Evolutionary conservation across 30 jellyfish, hydroid and myxozoan genomes (phyloP), one percentile per base, ranked within the genome.

Genomic region (Catostylus mosaicus): DNA sequence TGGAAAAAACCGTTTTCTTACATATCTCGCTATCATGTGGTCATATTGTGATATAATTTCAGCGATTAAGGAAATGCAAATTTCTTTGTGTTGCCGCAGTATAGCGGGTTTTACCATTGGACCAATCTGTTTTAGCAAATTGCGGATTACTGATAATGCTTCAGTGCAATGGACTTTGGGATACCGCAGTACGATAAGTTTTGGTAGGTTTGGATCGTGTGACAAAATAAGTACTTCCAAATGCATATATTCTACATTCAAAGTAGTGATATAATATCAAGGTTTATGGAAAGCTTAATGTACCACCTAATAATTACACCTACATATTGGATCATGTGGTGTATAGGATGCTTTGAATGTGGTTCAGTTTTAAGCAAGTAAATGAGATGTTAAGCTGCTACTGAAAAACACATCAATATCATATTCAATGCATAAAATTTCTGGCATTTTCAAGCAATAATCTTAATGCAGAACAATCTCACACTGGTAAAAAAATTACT

Each of bases 221-320:
- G 54, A 27, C 63, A 48, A 23, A 4, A 48, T 48, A n/a, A n/a
- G 63, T 48, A 48, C 63, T 16, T 48, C 63, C 23, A n/a, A n/a
- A n/a, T n/a, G n/a, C n/a, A n/a, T n/a, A n/a, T n/a, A n/a, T n/a
- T n/a, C n/a, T n/a, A n/a, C n/a, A 48, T 16, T 48, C 63, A 4
- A 2, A 9, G 63, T 48, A 16, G 63, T 57, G 30, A 76, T 76
- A 57, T 76, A 51, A 56, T 62, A 24, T 57, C 34, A 38, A 68
- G 69, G 75, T 1, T 23, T 48, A 78, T 56, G 88, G 88, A 56
- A 78, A 76, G 29, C 34, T 56, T 11, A 57, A 35, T 60, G 78
- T 20, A 60, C 78, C 78, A 60, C 78, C 57, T 27, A 56, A 34
- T 33, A 37, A 59, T 30, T 40, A 68, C 1, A 6, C 40, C 34